Conservation (phyloP, 2,113 vertebrate genomes). For the Typhlomys cinereus region DNA sequence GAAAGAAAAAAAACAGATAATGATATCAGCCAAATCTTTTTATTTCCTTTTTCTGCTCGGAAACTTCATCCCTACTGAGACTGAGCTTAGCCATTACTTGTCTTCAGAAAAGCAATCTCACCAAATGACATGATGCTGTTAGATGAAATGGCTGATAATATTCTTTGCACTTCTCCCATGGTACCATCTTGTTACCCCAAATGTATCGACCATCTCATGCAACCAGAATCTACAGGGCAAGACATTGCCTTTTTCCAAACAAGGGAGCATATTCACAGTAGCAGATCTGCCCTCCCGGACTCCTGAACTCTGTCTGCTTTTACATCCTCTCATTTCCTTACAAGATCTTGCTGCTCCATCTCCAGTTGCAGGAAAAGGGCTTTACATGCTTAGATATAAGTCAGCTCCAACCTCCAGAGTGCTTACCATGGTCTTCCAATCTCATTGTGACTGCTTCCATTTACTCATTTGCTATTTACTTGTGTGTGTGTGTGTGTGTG, state of each 20-base stretch:
- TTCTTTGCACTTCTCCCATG: not conserved
- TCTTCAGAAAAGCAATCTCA: not conserved
- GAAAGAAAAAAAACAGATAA: not conserved
- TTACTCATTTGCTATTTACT: too few relatives aligned
- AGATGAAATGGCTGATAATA: not conserved
- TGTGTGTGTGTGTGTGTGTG: not conserved
- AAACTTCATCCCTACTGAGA: not conserved
- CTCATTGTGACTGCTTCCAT: not conserved
- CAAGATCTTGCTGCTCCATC: not conserved
- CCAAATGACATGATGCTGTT: not conserved
- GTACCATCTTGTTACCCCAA: not conserved
- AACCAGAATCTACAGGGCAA: not conserved
- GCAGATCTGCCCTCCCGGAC: not conserved
- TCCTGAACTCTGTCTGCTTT: accelerated
- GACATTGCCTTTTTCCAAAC: not conserved
- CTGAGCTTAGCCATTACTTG: not conserved
- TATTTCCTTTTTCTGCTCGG: not conserved
- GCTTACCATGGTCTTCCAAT: not conserved
- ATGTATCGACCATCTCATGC: not conserved
- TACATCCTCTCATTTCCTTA: not conserved
- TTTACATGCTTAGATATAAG: not conserved
- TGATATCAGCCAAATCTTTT: not conserved
- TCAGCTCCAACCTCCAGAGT: not conserved
- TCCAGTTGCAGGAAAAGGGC: not conserved
- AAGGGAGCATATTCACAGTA: not conserved